Evolutionary conservation across 2,888 invertebrate genomes (phyloP).

Genomic region (Amphipoea oculea): DNA sequence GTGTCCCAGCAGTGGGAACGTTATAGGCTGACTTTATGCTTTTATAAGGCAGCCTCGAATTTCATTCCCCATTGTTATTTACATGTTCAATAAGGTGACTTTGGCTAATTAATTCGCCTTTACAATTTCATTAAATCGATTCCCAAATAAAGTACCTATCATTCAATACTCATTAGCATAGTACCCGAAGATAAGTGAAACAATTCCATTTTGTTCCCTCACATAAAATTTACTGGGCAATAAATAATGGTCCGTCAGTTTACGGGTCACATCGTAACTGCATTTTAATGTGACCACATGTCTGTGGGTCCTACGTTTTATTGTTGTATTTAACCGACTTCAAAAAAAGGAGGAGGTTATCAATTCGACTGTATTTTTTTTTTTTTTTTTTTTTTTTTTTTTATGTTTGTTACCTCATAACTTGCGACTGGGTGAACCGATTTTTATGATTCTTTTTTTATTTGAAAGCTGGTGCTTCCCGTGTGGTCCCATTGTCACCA

Average conservation of each 20-base stretch:
- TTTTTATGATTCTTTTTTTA: too few relatives aligned
- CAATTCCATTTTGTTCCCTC: slow-evolving; percentile 62
- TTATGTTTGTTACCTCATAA: too few relatives aligned
- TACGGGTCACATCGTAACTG: slow-evolving; percentile 73
- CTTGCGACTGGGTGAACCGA: too few relatives aligned
- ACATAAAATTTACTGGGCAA: slow-evolving; percentile 67
- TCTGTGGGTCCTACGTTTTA: slow-evolving; percentile 65
- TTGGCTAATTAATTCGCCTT: neutral
- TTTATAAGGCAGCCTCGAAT: neutral
- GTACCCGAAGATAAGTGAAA: slow-evolving; percentile 53
- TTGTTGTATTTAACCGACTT: too few relatives aligned
- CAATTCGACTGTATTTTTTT: too few relatives aligned
- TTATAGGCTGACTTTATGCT: neutral
- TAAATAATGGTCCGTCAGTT: slow-evolving; percentile 74
- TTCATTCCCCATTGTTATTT: neutral
- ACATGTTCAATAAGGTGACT: neutral
- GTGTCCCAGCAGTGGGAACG: neutral
- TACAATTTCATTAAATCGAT: neutral
- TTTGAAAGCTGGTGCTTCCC: too few relatives aligned
- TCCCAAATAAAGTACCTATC: neutral
- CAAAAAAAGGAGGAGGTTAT: too few relatives aligned
- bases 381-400: too few relatives aligned
- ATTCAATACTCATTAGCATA: slow-evolving; percentile 24
- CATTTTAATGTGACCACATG: slow-evolving; percentile 75
- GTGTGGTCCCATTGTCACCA: too few relatives aligned